Evolutionary conservation across 2,888 invertebrate genomes (phyloP).

Genomic region (Chrysolina haemoptera): DNA sequence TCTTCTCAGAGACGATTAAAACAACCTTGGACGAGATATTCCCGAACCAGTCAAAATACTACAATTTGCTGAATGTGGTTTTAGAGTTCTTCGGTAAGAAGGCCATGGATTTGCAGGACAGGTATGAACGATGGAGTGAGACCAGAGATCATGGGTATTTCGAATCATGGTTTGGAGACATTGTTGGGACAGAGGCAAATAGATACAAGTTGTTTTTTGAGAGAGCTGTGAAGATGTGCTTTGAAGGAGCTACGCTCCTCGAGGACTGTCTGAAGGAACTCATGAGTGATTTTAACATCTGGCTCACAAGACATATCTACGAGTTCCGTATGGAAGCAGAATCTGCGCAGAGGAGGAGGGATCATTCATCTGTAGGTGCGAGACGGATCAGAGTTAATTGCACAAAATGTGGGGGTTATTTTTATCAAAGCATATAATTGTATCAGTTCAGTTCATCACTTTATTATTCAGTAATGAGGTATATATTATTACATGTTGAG

Average conservation of each 20-base stretch:
- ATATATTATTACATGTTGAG: no score
- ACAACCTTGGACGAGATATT: slow-evolving; percentile 46
- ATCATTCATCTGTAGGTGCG: slow-evolving; percentile 34
- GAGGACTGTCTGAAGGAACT: slow-evolving; percentile 50
- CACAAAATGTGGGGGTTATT: background rate
- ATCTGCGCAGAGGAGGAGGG: slow-evolving; percentile 22
- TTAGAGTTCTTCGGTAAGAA: slow-evolving; percentile 42
- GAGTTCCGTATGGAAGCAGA: slow-evolving; percentile 40
- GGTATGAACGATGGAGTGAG: background rate
- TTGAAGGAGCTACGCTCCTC: slow-evolving; percentile 40
- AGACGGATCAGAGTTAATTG: background rate
- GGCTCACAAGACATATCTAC: slow-evolving; percentile 48
- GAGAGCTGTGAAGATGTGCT: slow-evolving; percentile 43
- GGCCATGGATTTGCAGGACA: slow-evolving; percentile 44
- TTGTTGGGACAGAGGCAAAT: background rate
- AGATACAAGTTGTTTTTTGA: slow-evolving; percentile 45
- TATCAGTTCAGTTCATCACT: no score
- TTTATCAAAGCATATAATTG: background rate
- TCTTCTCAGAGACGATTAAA: slow-evolving; percentile 19
- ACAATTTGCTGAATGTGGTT: slow-evolving; percentile 32
- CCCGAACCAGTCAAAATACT: slow-evolving; percentile 38
- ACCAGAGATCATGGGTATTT: slow-evolving; percentile 34
- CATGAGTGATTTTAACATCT: slow-evolving; percentile 51
- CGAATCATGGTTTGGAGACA: background rate
- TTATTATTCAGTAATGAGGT: no score